Evolutionary conservation across 2,113 vertebrate species (phyloP).

Genomic region (human): GRCh38 chr22:30283001-30283500

Average conservation of each 20-base stretch:
- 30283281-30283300: not conserved
- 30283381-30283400: not conserved
- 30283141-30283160: not conserved
- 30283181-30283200: not conserved
- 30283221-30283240: not conserved
- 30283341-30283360: not conserved
- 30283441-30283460: not conserved
- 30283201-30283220: accelerated
- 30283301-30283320: not conserved
- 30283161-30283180: accelerated
- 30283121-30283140: not conserved
- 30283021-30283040: not conserved
- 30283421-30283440: not conserved
- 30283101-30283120: accelerated
- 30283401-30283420: not conserved
- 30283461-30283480: accelerated
- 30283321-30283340: not conserved
- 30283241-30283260: not conserved
- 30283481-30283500: not conserved
- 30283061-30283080: not conserved
- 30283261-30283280: not conserved
- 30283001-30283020: not conserved
- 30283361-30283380: not conserved
- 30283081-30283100: not conserved
- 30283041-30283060: not conserved